Evolutionary conservation across 2,888 invertebrate genomes (phyloP).

Genomic region (Neria commutata): DNA sequence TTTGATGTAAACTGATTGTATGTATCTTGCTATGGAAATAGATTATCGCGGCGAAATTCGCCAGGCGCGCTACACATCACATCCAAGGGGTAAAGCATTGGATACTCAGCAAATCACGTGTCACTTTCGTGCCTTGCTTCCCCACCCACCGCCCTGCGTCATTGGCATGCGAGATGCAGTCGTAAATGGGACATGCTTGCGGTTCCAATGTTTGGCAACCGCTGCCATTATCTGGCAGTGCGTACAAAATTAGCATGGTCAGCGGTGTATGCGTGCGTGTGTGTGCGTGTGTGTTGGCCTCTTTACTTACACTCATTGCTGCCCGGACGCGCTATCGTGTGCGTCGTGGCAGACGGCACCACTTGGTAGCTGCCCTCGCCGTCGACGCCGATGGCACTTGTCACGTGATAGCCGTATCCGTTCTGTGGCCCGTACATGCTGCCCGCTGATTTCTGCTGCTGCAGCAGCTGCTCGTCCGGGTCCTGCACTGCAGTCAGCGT

Average conservation of each 20-base stretch:
- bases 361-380: conserved; percentile 58
- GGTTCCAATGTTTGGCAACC: background rate
- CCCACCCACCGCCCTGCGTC: background rate
- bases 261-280: background rate
- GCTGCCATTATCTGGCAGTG: conserved; percentile 4
- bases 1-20: too few species aligned
- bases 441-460: conserved; percentile 32
- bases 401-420: conserved; percentile 58
- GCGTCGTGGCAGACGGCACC: conserved; percentile 46
- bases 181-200: conserved; percentile 1
- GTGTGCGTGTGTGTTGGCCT: background rate
- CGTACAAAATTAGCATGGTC: background rate
- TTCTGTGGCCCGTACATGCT: conserved; percentile 40
- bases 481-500: conserved; percentile 50
- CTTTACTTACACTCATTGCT: conserved; percentile 55
- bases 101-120: too few species aligned
- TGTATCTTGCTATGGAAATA: too few species aligned
- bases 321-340: conserved; percentile 25
- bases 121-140: background rate
- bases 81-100: too few species aligned
- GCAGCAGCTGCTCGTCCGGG: conserved; percentile 49
- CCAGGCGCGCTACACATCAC: too few species aligned
- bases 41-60: too few species aligned
- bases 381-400: conserved; percentile 55
- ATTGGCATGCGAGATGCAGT: background rate